Evolutionary conservation across 2,888 invertebrate genomes (phyloP).

Genomic region (Diploptera punctata): DNA sequence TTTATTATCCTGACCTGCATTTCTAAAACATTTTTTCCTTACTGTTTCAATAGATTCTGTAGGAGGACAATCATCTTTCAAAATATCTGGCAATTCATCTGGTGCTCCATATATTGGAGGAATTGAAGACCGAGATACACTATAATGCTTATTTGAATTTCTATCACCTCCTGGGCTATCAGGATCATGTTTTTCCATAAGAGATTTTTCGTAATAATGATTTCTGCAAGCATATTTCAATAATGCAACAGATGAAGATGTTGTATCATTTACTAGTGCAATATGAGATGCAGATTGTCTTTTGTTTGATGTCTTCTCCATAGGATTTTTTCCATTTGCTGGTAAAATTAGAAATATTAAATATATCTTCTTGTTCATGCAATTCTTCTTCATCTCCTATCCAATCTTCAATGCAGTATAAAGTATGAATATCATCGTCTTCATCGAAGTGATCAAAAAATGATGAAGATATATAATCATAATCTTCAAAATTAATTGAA

Average conservation of each 20-base stretch:
- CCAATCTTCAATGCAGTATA: not conserved
- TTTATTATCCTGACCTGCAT: not conserved
- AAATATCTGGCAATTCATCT: not conserved
- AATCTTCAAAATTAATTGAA: not conserved
- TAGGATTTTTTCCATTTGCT: no score
- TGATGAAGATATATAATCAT: not conserved
- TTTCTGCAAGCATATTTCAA: not conserved
- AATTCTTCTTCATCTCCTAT: not conserved
- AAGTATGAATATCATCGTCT: not conserved
- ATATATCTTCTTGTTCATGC: no score
- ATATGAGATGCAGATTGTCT: no score
- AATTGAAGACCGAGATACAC: not conserved
- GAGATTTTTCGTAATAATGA: not conserved
- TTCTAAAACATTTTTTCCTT: not conserved
- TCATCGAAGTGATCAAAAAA: not conserved
- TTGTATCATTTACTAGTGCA: not conserved
- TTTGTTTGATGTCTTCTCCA: no score
- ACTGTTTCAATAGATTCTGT: not conserved
- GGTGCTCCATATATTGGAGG: not conserved
- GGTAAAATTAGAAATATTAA: no score
- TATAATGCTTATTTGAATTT: not conserved
- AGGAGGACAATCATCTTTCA: not conserved
- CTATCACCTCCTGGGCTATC: not conserved
- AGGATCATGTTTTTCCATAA: not conserved
- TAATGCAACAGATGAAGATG: not conserved